Percentiles rank a stretch among this genome's conserved stretches.
phyloP scores from a whole-genome alignment of 2,888 invertebrate species.

The Malacosoma neustria region DNA sequence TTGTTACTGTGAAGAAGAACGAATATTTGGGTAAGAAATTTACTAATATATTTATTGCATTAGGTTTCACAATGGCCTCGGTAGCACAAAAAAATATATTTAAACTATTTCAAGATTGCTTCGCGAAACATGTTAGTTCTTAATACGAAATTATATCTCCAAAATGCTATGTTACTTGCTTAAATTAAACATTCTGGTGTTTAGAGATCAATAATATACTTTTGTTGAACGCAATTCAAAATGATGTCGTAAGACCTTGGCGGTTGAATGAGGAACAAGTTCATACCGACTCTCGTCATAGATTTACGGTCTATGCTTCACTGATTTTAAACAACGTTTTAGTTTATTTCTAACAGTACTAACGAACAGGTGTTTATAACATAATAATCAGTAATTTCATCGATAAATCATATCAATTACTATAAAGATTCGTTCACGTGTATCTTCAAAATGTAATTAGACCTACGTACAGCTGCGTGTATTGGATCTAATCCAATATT shows the following conservation, averaged over 20 bases:
- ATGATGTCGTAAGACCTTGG: constrained; percentile 28
- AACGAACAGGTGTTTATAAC: constrained; percentile 22
- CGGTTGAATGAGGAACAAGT: constrained; percentile 26
- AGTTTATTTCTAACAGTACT: constrained; percentile 29
- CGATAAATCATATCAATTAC: no score
- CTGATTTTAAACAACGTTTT: constrained; percentile 24
- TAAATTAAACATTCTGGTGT: no score
- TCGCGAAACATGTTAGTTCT: no score
- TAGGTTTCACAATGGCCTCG: no score
- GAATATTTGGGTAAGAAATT: constrained; percentile 27
- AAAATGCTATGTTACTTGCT: no score
- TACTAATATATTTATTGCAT: no score
- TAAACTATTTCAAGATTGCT: no score
- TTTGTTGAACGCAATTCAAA: constrained; percentile 11
- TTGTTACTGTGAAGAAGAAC: constrained; percentile 32
- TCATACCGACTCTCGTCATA: constrained; percentile 23
- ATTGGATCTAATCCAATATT: neutral
- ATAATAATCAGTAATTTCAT: constrained; percentile 6
- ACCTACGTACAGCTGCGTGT: constrained; percentile 6
- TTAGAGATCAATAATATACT: no score
- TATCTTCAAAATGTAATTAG: no score
- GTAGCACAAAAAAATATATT: no score
- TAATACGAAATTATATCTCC: no score
- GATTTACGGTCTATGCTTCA: constrained; percentile 31
- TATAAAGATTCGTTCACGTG: no score